These are phyloP conservation scores for Pycnonotus jocosus DNA, from an alignment of 2,113 vertebrate species.

Conservation along the genomic window DNA sequence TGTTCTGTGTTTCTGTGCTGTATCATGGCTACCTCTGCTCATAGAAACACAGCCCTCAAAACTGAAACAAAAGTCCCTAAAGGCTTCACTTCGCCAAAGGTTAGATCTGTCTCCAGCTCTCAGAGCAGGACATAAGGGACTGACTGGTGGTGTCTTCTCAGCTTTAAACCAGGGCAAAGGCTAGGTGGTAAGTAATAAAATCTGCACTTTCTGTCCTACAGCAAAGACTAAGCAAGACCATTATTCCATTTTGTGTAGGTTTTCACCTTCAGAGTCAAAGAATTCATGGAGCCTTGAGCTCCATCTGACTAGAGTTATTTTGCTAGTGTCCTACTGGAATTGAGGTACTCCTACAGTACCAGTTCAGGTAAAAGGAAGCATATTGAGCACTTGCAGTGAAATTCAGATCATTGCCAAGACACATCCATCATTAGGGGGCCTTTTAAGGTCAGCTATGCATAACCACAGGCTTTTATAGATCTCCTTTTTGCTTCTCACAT, in stretches of 20 bases:
- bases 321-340: not conserved
- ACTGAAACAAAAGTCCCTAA: not conserved
- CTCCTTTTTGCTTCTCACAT: not conserved
- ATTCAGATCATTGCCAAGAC: not conserved
- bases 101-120: not conserved
- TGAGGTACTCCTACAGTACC: not conserved
- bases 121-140: not conserved
- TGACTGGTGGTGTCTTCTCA: not conserved
- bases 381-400: not conserved
- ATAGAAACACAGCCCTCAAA: not conserved
- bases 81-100: not conserved
- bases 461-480: not conserved
- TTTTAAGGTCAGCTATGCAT: not conserved
- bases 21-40: not conserved
- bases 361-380: not conserved
- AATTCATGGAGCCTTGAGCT: not conserved
- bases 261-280: not conserved
- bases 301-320: not conserved
- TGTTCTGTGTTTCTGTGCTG: constrained; percentile 22
- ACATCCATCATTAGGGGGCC: not conserved
- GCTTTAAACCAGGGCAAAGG: not conserved
- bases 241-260: not conserved
- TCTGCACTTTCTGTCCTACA: not conserved
- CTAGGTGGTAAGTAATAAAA: not conserved
- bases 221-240: not conserved